Base-by-base conservation (phyloP, 1,140 invertebrate genomes). In the Pseudomyrmex dendroicus region DNA sequence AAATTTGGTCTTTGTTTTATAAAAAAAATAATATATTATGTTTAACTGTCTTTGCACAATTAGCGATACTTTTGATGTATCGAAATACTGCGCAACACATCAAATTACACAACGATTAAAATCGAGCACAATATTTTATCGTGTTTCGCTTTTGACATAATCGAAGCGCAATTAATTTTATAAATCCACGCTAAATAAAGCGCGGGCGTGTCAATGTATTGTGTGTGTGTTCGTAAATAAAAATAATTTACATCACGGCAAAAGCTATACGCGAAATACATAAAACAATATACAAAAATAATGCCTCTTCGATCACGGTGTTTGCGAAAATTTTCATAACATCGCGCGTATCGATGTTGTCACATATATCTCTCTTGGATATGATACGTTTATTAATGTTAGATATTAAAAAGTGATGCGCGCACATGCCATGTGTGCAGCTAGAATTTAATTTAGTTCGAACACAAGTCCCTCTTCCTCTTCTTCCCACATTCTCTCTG, bases 231-330 rank as follows among this genome's bases (percentile, higher is more conserved):
- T 15, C 64, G 64, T 59, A 70, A 80, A 80, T 72, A 72, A 70
- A 80, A 72, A 72, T 59, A 54, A 80, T 80, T 72, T 70, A 80
- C 48, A 4, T 15, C 54, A 9, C 64, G 35, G 1, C 44, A 7
- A 12, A 35, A 59, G 66, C 35, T 13, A n/a, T 20, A 5, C 52
- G 52, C 44, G 15, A 70, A 68, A 78, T 70, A 57, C 56, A 52
- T 15, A 61, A 72, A 80, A 80, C 72, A 80, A 80, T 80, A n/a
- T 54, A 8, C 66, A 22, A 80, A 80, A 80, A 80, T 80, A 80
- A 80, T 72, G 35, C 72, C 54, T 7, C 22, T 48, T 5, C 52
- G 15, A 20, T n/a, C n/a, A 22, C 8, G 20, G 2, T 48, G 13
- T 50, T 70, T 72, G 54, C 56, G 54, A 7, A 15, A 70, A 72